Evolutionary conservation across 2,888 invertebrate species (phyloP).

Genomic region (Glomeris marginata): DNA sequence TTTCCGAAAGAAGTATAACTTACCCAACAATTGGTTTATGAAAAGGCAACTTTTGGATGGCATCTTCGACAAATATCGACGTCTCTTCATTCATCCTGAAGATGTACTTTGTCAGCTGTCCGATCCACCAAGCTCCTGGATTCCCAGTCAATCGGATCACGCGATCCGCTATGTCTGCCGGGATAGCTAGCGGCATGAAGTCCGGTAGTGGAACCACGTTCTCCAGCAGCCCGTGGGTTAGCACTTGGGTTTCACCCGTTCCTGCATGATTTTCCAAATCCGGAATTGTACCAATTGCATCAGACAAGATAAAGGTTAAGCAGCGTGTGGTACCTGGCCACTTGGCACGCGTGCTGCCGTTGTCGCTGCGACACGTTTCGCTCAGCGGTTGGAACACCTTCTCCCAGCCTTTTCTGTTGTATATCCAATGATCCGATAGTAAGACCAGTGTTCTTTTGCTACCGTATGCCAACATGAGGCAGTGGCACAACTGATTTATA

Average conservation of each 20-base stretch:
- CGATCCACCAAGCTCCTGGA: slow-evolving; percentile 38
- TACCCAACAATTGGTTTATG: too few species aligned
- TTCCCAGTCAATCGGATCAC: slow-evolving; percentile 33
- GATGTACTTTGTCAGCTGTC: slow-evolving; percentile 36
- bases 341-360: too few species aligned
- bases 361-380: slow-evolving; percentile 26
- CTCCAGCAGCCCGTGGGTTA: slow-evolving; percentile 22
- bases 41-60: neutral
- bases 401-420: slow-evolving; percentile 30
- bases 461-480: slow-evolving; percentile 35
- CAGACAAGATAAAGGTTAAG: too few species aligned
- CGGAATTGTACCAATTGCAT: too few species aligned
- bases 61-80: neutral
- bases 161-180: slow-evolving; percentile 30
- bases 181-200: slow-evolving; percentile 33
- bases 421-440: slow-evolving; percentile 34
- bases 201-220: slow-evolving; percentile 30
- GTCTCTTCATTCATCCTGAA: slow-evolving; percentile 22
- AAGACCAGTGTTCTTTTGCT: slow-evolving; percentile 34
- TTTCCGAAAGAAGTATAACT: neutral
- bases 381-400: slow-evolving; percentile 32
- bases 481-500: slow-evolving; percentile 38
- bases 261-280: too few species aligned
- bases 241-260: too few species aligned
- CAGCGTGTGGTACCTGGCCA: too few species aligned